Conservation (phyloP, 2,888 invertebrate genomes). For the Eristalis arbustorum region DNA sequence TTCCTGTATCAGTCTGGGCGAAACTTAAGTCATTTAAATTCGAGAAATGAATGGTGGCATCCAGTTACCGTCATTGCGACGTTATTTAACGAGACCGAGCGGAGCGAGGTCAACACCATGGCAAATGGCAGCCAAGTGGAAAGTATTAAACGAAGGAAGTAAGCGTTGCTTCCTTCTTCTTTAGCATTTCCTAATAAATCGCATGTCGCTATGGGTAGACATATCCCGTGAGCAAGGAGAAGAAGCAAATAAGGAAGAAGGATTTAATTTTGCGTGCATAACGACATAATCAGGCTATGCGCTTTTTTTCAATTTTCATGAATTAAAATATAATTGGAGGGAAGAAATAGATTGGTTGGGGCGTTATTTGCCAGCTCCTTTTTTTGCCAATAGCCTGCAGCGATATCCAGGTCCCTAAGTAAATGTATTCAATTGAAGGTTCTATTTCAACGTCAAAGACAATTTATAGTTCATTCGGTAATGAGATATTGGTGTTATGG, state of each 20-base stretch:
- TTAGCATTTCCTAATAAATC: constrained; percentile 18
- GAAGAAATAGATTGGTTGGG: constrained; percentile 6
- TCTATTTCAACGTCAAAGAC: constrained; percentile 34
- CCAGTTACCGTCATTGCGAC: constrained; percentile 28
- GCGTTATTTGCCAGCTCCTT: neutral
- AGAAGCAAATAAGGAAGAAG: constrained; percentile 45
- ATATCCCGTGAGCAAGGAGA: constrained; percentile 5
- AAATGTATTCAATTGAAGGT: neutral
- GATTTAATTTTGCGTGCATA: constrained; percentile 28
- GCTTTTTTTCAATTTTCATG: constrained; percentile 17
- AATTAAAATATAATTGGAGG: constrained; percentile 9
- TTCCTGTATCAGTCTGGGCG: constrained; percentile 22
- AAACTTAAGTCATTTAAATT: constrained; percentile 63
- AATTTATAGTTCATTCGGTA: constrained; percentile 46
- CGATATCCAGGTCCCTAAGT: neutral
- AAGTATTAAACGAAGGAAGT: constrained; percentile 54
- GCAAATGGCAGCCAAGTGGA: constrained; percentile 48
- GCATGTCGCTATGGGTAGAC: neutral
- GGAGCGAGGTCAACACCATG: constrained; percentile 48
- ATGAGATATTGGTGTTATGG: constrained; percentile 26
- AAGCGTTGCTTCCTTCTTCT: constrained; percentile 34
- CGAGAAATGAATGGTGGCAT: constrained; percentile 34
- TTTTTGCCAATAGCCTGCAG: neutral
- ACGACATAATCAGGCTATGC: constrained; percentile 12
- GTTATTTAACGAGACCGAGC: constrained; percentile 27